These are phyloP conservation scores for Leuciscus idus DNA, from an alignment of 2,113 vertebrate species.

Conservation along the genomic window DNA sequence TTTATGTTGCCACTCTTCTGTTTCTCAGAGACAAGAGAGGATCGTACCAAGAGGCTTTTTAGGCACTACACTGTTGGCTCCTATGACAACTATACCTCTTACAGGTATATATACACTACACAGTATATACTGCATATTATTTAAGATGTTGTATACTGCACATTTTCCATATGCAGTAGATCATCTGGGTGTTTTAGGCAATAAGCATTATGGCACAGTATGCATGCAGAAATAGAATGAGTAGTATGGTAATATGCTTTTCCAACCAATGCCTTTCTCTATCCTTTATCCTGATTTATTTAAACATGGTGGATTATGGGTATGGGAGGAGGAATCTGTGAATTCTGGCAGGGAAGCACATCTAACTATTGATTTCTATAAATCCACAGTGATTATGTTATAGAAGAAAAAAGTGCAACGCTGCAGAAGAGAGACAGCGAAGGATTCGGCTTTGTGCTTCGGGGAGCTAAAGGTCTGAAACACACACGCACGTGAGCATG, in stretches of 20 bases:
- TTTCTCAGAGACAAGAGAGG: constrained; percentile 84
- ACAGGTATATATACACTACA: constrained; percentile 76
- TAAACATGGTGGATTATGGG: neutral
- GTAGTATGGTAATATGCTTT: neutral
- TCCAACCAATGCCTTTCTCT: neutral
- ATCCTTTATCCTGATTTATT: neutral
- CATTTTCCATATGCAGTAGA: neutral
- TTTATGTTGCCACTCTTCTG: constrained; percentile 45
- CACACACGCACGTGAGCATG: neutral
- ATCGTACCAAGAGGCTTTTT: constrained; percentile 88
- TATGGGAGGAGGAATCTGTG: neutral
- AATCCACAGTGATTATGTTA: constrained; percentile 79
- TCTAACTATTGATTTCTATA: constrained; percentile 64
- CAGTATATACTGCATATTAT: too few species aligned
- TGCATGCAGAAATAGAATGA: neutral
- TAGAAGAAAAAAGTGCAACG: constrained; percentile 81
- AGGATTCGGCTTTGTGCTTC: constrained; percentile 86
- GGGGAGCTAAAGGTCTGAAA: constrained; percentile 85
- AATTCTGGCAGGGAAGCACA: neutral
- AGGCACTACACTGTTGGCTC: constrained; percentile 90
- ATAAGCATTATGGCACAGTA: neutral
- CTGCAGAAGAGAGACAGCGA: constrained; percentile 83
- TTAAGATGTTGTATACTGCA: neutral
- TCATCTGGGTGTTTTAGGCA: neutral
- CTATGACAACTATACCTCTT: constrained; percentile 87